phyloP scores from a whole-genome alignment of 2,888 invertebrate genomes.

The Phymatocera aterrima region DNA sequence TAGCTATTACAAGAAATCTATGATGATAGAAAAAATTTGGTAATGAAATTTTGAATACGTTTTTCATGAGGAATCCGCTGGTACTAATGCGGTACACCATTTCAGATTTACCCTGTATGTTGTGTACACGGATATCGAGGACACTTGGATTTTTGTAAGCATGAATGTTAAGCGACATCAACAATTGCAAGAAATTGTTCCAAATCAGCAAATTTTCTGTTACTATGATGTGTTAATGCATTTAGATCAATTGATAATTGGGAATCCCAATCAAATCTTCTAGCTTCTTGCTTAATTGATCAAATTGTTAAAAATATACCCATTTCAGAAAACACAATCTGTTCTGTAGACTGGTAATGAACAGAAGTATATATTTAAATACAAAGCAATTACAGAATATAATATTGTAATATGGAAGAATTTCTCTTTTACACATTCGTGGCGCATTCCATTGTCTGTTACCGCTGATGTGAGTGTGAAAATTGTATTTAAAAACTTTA shows the following conservation, averaged over 20 bases:
- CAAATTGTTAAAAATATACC: slow-evolving; percentile 2
- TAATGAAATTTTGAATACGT: no score
- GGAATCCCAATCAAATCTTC: neutral
- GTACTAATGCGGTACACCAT: no score
- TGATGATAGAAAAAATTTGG: no score
- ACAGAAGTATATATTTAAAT: neutral
- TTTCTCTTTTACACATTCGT: slow-evolving; percentile 2
- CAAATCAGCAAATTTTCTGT: neutral
- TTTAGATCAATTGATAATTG: neutral
- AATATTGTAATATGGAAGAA: neutral
- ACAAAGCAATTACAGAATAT: neutral
- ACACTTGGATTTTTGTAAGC: slow-evolving; percentile 11
- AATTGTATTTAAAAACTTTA: neutral
- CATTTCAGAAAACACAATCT: neutral
- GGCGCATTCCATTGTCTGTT: neutral
- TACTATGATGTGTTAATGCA: neutral
- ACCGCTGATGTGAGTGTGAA: neutral
- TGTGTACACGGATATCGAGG: neutral
- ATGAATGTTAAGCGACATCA: slow-evolving; percentile 20
- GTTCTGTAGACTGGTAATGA: neutral
- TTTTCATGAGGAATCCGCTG: no score
- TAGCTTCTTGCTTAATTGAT: neutral
- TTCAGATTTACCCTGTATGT: neutral
- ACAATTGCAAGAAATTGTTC: slow-evolving; percentile 5
- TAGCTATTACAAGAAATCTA: no score